Percentiles rank a stretch among this genome's conserved stretches.
Conservation (phyloP, 2,888 invertebrate genomes). For the Caenorhabditis sp. region DNA sequence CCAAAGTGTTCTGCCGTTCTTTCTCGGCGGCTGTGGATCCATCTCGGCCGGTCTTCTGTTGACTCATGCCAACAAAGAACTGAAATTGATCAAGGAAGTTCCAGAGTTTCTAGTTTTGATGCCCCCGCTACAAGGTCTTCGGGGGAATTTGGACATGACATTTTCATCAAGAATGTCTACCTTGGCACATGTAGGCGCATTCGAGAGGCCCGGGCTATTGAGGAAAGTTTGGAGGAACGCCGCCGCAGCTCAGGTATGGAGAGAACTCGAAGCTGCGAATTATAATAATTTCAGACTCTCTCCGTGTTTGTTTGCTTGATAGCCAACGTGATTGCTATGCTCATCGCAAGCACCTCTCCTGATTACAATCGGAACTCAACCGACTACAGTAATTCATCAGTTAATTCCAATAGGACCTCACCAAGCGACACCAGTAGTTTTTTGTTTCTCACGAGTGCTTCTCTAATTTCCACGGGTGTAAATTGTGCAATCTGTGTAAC, state of each 20-base stretch:
- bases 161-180: slow-evolving; percentile 94
- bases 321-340: slow-evolving; percentile 40
- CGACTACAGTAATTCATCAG: background rate
- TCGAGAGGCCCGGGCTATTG: slow-evolving; percentile 26
- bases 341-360: slow-evolving; percentile 16
- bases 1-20: slow-evolving; percentile 60
- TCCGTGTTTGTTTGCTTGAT: slow-evolving; percentile 49
- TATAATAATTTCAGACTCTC: slow-evolving; percentile 21
- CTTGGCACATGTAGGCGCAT: slow-evolving; percentile 48
- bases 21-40: slow-evolving; percentile 59
- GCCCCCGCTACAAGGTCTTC: slow-evolving; percentile 90
- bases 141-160: slow-evolving; percentile 97
- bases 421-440: slow-evolving; percentile 16
- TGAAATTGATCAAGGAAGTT: slow-evolving; percentile 27
- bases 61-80: slow-evolving; percentile 46
- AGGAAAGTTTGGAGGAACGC: slow-evolving; percentile 36
- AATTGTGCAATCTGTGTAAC: slow-evolving; percentile 45
- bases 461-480: slow-evolving; percentile 42
- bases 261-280: too few species aligned
- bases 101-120: slow-evolving; percentile 86
- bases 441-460: slow-evolving; percentile 47
- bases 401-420: background rate
- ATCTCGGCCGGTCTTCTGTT: slow-evolving; percentile 60
- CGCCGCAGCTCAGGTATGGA: slow-evolving; percentile 43
- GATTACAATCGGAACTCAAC: background rate